A percentile compares a stretch with the other conserved stretches of the same genome.
These are phyloP conservation scores for Heliconius hortense DNA, from an alignment of 2,888 invertebrate species.

Conservation along the genomic window DNA sequence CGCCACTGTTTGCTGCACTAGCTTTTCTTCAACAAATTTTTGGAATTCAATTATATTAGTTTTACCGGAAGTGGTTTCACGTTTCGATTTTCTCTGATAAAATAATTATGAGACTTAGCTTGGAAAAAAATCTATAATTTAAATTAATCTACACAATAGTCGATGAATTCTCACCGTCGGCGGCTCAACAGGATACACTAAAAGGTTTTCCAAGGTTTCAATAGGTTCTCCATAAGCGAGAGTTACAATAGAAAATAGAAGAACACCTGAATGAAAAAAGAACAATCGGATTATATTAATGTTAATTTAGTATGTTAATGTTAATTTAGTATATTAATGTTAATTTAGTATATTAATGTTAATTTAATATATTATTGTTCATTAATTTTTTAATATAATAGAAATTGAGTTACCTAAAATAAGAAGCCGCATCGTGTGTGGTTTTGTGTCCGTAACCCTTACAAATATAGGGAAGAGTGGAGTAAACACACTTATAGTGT, in stretches of 20 bases:
- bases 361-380: too few species aligned
- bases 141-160: not conserved
- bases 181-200: conserved; percentile 48
- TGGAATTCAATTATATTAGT: conserved; percentile 44
- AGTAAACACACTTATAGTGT: conserved; percentile 63
- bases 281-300: conserved; percentile 2
- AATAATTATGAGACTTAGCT: conserved; percentile 42
- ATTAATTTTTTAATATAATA: conserved; percentile 22
- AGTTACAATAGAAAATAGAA: conserved; percentile 41
- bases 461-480: conserved; percentile 51
- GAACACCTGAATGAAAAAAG: conserved; percentile 40
- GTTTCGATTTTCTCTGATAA: conserved; percentile 56
- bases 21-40: conserved; percentile 58
- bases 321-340: conserved; percentile 27
- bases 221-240: conserved; percentile 46
- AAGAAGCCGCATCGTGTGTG: conserved; percentile 57
- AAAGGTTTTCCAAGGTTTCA: conserved; percentile 49
- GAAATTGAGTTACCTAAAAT: conserved; percentile 55
- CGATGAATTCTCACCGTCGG: conserved; percentile 49
- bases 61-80: conserved; percentile 44
- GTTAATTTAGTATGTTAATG: conserved; percentile 27
- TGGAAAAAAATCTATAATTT: not conserved
- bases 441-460: conserved; percentile 45
- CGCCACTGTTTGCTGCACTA: conserved; percentile 61
- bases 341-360: conserved; percentile 28